Percentiles rank a stretch among this genome's conserved stretches.
Conservation (phyloP, 2,888 invertebrate genomes). For the Tubulanus polymorphus region DNA sequence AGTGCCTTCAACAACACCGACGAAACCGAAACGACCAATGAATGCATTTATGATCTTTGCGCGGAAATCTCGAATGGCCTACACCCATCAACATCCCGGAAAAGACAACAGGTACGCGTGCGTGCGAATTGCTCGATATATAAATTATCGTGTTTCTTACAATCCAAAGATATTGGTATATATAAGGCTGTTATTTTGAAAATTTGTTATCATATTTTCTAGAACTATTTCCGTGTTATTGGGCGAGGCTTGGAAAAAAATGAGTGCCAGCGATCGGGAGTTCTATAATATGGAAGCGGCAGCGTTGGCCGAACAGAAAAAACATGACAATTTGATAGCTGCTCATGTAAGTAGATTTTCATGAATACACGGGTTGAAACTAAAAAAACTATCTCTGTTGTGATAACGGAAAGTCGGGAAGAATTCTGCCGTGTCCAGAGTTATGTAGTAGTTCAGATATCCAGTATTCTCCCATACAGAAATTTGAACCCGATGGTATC, state of each 20-base stretch:
- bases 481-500: too few relatives aligned
- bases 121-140: not conserved
- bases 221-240: slow-evolving; percentile 58
- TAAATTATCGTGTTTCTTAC: not conserved
- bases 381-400: too few relatives aligned
- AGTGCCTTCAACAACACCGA: slow-evolving; percentile 36
- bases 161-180: too few relatives aligned
- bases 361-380: too few relatives aligned
- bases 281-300: slow-evolving; percentile 53
- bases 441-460: too few relatives aligned
- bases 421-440: too few relatives aligned
- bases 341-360: too few relatives aligned
- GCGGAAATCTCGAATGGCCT: slow-evolving; percentile 54
- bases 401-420: too few relatives aligned
- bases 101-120: slow-evolving; percentile 56
- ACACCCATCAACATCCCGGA: slow-evolving; percentile 56
- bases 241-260: slow-evolving; percentile 56
- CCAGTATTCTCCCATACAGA: too few relatives aligned
- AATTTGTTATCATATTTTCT: slow-evolving; percentile 14
- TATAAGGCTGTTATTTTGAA: not conserved
- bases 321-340: too few relatives aligned
- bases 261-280: slow-evolving; percentile 50
- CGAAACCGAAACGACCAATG: slow-evolving; percentile 57
- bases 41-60: slow-evolving; percentile 59
- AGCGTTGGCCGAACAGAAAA: slow-evolving; percentile 54